Conservation (phyloP, 2,113 vertebrate species). For the Pyxicephalus adspersus region DNA sequence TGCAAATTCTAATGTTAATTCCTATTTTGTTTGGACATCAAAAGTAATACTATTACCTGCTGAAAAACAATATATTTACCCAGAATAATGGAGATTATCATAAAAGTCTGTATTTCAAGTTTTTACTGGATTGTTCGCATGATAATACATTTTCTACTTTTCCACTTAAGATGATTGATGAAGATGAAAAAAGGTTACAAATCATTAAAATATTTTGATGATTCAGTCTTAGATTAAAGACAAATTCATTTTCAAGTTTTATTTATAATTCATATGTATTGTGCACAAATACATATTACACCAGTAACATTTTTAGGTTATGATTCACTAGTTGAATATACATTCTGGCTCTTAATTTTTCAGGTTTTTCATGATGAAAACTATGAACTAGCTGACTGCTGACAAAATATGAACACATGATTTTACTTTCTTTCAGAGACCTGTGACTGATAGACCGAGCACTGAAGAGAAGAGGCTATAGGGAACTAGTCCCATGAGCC, state of each 20-base stretch:
- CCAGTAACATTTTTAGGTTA: too few species aligned
- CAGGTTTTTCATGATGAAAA: too few species aligned
- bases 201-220: background rate
- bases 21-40: conserved; percentile 33
- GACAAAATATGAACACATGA: too few species aligned
- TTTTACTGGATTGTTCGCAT: conserved; percentile 10
- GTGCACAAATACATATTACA: too few species aligned
- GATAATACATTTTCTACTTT: too few species aligned
- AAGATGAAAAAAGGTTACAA: background rate
- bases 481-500: too few species aligned
- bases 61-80: conserved; percentile 38
- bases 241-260: background rate
- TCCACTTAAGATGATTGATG: conserved; percentile 24
- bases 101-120: conserved; percentile 35
- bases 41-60: conserved; percentile 26
- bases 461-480: too few species aligned
- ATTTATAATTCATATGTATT: background rate
- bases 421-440: too few species aligned
- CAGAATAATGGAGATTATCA: conserved; percentile 36
- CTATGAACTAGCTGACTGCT: too few species aligned
- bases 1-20: conserved; percentile 40
- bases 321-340: too few species aligned
- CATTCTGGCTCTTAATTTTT: too few species aligned
- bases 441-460: too few species aligned
- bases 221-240: background rate